Base-by-base conservation (phyloP, 2,888 invertebrate genomes). In the Rhorus exstirpatorius region DNA sequence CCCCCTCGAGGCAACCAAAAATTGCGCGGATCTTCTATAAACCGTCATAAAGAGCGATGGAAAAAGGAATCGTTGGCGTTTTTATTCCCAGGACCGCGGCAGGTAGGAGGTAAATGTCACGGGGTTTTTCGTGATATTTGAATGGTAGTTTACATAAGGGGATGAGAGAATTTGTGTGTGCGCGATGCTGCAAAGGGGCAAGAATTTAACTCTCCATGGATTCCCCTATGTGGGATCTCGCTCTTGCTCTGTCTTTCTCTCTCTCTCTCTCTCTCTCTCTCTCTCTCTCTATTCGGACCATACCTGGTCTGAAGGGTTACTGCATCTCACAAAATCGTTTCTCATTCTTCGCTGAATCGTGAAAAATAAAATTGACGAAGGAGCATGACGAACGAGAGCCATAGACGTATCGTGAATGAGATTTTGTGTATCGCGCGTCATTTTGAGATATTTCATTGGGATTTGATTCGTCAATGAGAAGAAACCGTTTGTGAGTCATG, bases 131-230 rank as follows among this genome's bases (percentile, higher is more conserved):
- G 71, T 77, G 83, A 87, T 89, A 87, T 89, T 89, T 88, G 86
- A 89, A 89, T 88, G 85, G 87, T 81, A 85, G 87, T 91, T 91
- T 91, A 89, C 91, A 90, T 91, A 91, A 90, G 90, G 89, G 86
- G 83, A 81, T 82, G 81, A 84, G 63, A 74, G 58, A 81, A 71
- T 83, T 82, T 31, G 17, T 75, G 44, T 51, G 71, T 70, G 70
- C 70, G 41, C 58, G 53, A 65, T 74, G 46, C 63, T 61, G 63
- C 58, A 71, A 58, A 79, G 58, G 38, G 38, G 24, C 49, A 74
- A 67, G 63, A 67, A 44, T 58, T 65, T 38, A 67, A 77, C 35
- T 55, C 55, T 44, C 65, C 55, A 12, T 46, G 10, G 65, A 53
- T 61, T 60, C 35, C 21, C 49, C 38, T 24, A 21, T 38, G 14